phyloP scores from a whole-genome alignment of 2,797 vertebrate species.

The Lophius americanus region DNA sequence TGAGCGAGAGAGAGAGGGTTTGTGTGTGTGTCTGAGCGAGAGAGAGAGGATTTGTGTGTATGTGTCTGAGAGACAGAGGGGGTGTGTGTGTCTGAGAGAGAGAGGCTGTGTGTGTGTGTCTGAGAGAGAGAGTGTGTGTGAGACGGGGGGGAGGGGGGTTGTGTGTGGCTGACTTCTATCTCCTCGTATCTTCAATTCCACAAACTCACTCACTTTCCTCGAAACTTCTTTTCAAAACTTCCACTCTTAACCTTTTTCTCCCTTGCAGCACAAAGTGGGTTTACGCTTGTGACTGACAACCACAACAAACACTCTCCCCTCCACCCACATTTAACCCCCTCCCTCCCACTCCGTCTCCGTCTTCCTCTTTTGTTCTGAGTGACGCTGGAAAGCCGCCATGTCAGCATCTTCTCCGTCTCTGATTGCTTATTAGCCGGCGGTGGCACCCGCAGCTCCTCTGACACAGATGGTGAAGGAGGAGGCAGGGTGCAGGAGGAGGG shows the following conservation, averaged over 20 bases:
- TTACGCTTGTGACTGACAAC: slow-evolving; percentile 85
- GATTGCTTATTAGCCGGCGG: slow-evolving; percentile 87
- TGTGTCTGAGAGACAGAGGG: too few relatives aligned
- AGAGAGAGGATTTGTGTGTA: too few relatives aligned
- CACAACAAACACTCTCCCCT: slow-evolving; percentile 79
- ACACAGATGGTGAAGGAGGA: slow-evolving; percentile 83
- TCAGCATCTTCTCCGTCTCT: slow-evolving; percentile 88
- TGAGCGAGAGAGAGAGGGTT: slow-evolving; percentile 23
- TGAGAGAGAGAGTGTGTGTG: too few relatives aligned
- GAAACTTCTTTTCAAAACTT: slow-evolving; percentile 74
- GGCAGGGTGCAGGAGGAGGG: slow-evolving; percentile 58
- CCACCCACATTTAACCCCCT: slow-evolving; percentile 31
- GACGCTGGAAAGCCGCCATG: slow-evolving; percentile 83
- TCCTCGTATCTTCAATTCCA: too few relatives aligned
- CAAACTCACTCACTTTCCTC: neutral
- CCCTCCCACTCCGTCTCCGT: slow-evolving; percentile 50
- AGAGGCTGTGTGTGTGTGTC: too few relatives aligned
- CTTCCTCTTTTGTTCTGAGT: slow-evolving; percentile 84
- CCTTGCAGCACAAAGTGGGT: slow-evolving; percentile 82
- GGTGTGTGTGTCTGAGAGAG: too few relatives aligned
- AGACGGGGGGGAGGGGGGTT: too few relatives aligned
- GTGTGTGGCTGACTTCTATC: too few relatives aligned
- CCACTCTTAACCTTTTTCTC: slow-evolving; percentile 68
- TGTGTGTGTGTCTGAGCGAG: too few relatives aligned
- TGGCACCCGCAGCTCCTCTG: slow-evolving; percentile 82